Evolutionary conservation across 1,140 invertebrate species (phyloP).

Genomic region (Aporrectodea caliginosa): DNA sequence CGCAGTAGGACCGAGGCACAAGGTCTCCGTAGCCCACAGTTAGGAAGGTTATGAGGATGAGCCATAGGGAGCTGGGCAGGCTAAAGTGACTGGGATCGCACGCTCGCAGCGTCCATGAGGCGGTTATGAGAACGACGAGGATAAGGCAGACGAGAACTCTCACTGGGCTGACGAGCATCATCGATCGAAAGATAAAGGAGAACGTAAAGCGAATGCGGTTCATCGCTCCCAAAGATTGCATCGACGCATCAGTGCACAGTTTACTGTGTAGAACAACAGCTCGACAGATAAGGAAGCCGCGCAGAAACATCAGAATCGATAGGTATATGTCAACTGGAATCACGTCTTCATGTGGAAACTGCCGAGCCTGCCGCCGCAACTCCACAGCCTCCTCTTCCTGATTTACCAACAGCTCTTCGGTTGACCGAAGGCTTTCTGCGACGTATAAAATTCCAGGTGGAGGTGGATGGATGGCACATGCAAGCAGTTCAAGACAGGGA

Average conservation of each 20-base stretch:
- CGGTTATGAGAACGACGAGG: constrained; percentile 42
- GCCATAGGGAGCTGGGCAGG: constrained; percentile 52
- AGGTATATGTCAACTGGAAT: constrained; percentile 47
- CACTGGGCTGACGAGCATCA: constrained; percentile 53
- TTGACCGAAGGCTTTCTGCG: constrained; percentile 18
- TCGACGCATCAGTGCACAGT: constrained; percentile 50
- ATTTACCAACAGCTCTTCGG: not conserved
- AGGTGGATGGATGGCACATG: constrained; percentile 92
- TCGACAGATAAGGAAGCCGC: constrained; percentile 48
- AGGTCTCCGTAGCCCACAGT: constrained; percentile 54
- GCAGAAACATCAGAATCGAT: constrained; percentile 51
- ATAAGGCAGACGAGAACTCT: constrained; percentile 48
- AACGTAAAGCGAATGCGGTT: constrained; percentile 46
- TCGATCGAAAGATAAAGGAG: constrained; percentile 53
- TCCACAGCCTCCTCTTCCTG: not conserved
- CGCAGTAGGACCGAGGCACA: constrained; percentile 50
- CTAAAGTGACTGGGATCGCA: constrained; percentile 36
- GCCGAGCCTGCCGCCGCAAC: not conserved
- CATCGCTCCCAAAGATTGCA: constrained; percentile 52
- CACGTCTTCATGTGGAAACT: not conserved
- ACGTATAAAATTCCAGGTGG: constrained; percentile 57
- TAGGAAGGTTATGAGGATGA: constrained; percentile 53
- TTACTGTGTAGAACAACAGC: constrained; percentile 51
- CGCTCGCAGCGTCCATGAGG: constrained; percentile 46
- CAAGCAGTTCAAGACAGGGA: constrained; percentile 80